phyloP scores from a whole-genome alignment of 2,888 invertebrate genomes.

The Acronicta aceris region DNA sequence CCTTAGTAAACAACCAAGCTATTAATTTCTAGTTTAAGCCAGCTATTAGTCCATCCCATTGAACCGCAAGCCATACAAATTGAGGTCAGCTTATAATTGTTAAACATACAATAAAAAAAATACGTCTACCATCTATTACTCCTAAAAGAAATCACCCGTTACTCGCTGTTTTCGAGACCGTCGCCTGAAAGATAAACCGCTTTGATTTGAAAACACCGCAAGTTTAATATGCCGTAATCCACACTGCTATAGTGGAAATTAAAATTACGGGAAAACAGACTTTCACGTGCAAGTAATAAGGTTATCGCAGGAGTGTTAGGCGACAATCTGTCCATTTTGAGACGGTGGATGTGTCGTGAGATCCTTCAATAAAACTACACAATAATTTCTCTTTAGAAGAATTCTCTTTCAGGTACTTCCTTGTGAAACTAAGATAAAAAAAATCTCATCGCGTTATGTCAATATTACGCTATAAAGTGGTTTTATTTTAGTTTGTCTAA shows the following conservation, averaged over 20 bases:
- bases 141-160: constrained; percentile 38
- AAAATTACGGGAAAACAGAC: constrained; percentile 27
- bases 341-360: constrained; percentile 19
- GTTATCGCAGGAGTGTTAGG: background rate
- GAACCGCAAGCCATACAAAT: too few species aligned
- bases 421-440: background rate
- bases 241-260: constrained; percentile 30
- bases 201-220: constrained; percentile 85
- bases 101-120: too few species aligned
- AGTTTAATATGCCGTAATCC: constrained; percentile 56
- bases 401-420: constrained; percentile 8
- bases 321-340: constrained; percentile 9
- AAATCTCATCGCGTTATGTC: too few species aligned
- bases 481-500: too few species aligned
- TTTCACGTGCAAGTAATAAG: constrained; percentile 1
- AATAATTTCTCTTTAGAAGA: constrained; percentile 18
- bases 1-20: too few species aligned
- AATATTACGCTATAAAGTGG: too few species aligned
- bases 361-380: constrained; percentile 32
- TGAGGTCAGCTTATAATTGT: too few species aligned
- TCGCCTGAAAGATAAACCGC: constrained; percentile 58
- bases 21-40: too few species aligned
- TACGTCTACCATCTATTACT: too few species aligned
- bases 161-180: constrained; percentile 43
- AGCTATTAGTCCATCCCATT: too few species aligned